Evolutionary conservation across 2,797 vertebrate species (phyloP), one percentile per base, ranked within the genome.

Genomic region (Podarcis siculus): DNA sequence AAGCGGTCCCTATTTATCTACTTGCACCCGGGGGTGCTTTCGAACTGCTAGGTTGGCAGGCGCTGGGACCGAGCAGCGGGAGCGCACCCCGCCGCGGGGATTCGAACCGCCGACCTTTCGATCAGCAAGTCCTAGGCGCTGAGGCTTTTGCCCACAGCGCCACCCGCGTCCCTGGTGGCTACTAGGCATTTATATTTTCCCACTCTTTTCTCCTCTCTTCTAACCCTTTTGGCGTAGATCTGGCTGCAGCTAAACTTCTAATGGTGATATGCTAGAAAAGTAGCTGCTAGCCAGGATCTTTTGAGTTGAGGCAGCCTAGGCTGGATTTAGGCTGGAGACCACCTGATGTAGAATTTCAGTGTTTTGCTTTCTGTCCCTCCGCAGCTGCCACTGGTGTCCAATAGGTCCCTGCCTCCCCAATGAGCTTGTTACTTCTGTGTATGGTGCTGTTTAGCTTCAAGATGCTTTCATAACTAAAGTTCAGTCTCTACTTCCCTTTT

Each of bases 401-500:
- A 1, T 86, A 86, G 17, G 4, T 4, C 10, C 3, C 37, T n/a
- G 37, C 19, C 77, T 61, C 27, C 25, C 13, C n/a, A 21, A 4
- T 71, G 21, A 61, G 23, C 35, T 84, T 79, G 27, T 83, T 1
- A 19, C 61, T n/a, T 49, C 35, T 79, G 8, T 35, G 15, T 6
- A 79, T 72, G 67, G 0, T 82, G 3, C 87, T 37, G 7, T 90
- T 73, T 77, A 90, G 1, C 37, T 19, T 88, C 78, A 64, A 87
- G 78, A 77, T 86, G 39, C 32, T 55, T 55, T 89, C 2, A 23
- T 2, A 64, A 64, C 61, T 64, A 64, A 19, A 23, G 61, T 64
- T 64, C 49, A 55, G 49, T 55, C 19, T 82, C 83, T 69, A 2
- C 25, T 86, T 76, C 88, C 25, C 30, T 92, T 93, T 91, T 90